Base-by-base conservation (phyloP, 2,888 invertebrate genomes). In the Aphidius colemani region DNA sequence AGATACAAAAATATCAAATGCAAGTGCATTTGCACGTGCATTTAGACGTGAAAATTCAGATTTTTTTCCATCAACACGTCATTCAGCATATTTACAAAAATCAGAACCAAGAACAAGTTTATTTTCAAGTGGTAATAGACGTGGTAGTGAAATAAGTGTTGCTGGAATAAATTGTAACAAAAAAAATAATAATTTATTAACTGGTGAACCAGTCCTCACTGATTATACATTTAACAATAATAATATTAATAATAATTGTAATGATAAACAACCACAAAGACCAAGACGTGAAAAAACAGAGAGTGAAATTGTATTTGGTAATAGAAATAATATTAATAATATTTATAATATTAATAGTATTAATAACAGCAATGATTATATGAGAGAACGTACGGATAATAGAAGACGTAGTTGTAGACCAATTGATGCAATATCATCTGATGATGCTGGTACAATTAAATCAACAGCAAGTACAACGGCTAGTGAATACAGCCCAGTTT, bases 201-300 rank as follows among this genome's bases (percentile, higher is more conserved):
- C 74, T 60, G 89, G 89, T 45, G 90, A 92, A 78, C 90, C 91
- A 7, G 84, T 91, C 49, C 81, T 90, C 68, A 91, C 90, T 53
- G 90, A 91, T 78, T 91, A 90, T 72, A 85, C 70, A 83, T 84
- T 78, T 83, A 84, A 83, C 82, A 82, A 72, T 82, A 18, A 18
- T 18, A 18, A 18, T 18, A 18, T 18, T 18, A 18, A 18, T 18
- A 18, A 18, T 18, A 18, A 18, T 18, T 18, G 1, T 2, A 18
- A 30, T 30, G 82, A 76, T 84, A 78, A 41, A 82, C 84, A 70
- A 74, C 81, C 43, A 80, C 85, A 75, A 84, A 83, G 76, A 76
- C 92, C 92, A 59, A 87, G 94, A 76, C 87, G 94, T 75, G 94
- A 94, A 87, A 93, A 93, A 86, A 94, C 94, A 78, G 94, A 94